Base-by-base conservation (phyloP, 2,888 invertebrate genomes). In the Mythimna vitellina region DNA sequence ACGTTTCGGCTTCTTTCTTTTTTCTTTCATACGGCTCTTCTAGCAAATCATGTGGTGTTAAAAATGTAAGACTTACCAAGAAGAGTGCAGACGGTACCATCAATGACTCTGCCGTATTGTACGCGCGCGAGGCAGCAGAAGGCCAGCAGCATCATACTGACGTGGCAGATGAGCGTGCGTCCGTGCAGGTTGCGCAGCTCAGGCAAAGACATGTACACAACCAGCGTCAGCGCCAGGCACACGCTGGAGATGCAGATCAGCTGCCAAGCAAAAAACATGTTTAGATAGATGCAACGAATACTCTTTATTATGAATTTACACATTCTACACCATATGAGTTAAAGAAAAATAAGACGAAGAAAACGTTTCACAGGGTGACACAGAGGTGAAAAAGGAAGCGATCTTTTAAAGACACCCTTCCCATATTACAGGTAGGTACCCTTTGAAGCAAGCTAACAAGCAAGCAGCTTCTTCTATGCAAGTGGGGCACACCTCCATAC, bases 121-220 rank as follows among this genome's bases (percentile, higher is more conserved):
- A 96, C 96, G 57, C 96, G 87, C 1, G 97, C 96, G 49, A 98
- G 96, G 81, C 97, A 97, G 64, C 96, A 88, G 90, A 97, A 98
- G 1, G 97, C 97, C n/a, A 97, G 86, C 74, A 98, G 94, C 87
- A 98, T 96, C 89, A 97, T 97, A 78, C 96, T 93, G 51, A 97
- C 97, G 85, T 98, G 97, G 86, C 97, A 97, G 92, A 98, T 97
- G 61, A 98, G 94, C 20, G 97, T 98, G 87, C 97, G 97, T 0
- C 98, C 98, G 76, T 98, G 98, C 25, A 98, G 94, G 93, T 98
- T 98, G 72, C 97, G 96, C 70, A 98, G 93, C 79, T 97, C 96
- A 1, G 98, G 97, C 70, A 98, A 93, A 7, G 96, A 95, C 60
- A 96, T 91, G 92, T 98, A 98, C 42, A 98, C 97, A 76, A 97